A percentile compares a stretch with the other conserved stretches of the same genome.
Evolutionary conservation across 1,140 invertebrate species (phyloP).

Genomic region (Drosophila cardini): DNA sequence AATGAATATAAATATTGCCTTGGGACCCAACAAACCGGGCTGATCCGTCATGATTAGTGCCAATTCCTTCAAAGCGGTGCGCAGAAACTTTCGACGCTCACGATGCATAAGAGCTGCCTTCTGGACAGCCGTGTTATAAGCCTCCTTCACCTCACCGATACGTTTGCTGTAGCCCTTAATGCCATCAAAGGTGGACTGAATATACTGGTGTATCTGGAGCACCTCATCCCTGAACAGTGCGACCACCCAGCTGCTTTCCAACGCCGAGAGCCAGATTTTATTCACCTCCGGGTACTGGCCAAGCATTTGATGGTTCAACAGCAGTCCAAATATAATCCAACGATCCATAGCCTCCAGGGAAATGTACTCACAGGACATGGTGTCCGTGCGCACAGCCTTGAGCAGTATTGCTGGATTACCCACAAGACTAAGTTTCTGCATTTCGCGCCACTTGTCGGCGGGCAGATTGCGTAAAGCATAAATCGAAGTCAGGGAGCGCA

Average conservation of each 20-base stretch:
- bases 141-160: conserved; percentile 97
- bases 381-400: conserved; percentile 97
- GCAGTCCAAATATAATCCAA: conserved; percentile 98
- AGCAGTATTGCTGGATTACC: conserved; percentile 95
- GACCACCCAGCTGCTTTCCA: conserved; percentile 97
- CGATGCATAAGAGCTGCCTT: conserved; percentile 95
- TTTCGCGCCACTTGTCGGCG: conserved; percentile 96
- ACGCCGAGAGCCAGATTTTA: conserved; percentile 95
- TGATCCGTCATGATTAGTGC: conserved; percentile 98
- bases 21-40: conserved; percentile 97
- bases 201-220: conserved; percentile 96
- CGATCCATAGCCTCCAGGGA: conserved; percentile 97
- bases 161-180: conserved; percentile 97
- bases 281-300: conserved; percentile 90
- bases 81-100: conserved; percentile 97
- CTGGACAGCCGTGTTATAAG: conserved; percentile 94
- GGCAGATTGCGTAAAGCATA: conserved; percentile 96
- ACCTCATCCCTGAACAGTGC: conserved; percentile 99
- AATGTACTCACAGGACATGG: conserved; percentile 98
- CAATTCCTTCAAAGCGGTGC: conserved; percentile 97
- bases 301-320: conserved; percentile 94
- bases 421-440: conserved; percentile 97
- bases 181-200: conserved; percentile 96
- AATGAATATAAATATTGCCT: conserved; percentile 98
- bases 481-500: conserved; percentile 94